These are phyloP conservation scores for Salpingus planirostris DNA, from an alignment of 2,888 invertebrate species.

Conservation along the genomic window DNA sequence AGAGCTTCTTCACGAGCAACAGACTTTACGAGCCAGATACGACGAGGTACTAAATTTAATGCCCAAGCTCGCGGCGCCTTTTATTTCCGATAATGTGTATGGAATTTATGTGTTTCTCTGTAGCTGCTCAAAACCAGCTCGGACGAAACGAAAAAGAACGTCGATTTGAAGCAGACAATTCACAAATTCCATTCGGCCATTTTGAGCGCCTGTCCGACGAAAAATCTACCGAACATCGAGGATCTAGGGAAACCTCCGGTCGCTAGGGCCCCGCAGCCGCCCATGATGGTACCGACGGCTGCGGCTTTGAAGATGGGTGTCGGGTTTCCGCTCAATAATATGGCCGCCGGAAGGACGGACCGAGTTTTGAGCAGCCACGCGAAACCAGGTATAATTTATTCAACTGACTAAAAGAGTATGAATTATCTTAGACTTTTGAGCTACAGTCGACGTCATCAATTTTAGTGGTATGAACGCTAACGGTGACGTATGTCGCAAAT, in stretches of 20 bases:
- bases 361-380: conserved; percentile 52
- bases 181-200: conserved; percentile 56
- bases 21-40: conserved; percentile 63
- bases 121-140: conserved; percentile 52
- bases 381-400: conserved; percentile 50
- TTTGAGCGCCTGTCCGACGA: conserved; percentile 51
- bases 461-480: too few species aligned
- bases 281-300: conserved; percentile 68
- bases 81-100: conserved; percentile 1
- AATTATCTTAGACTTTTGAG: too few species aligned
- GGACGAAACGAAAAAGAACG: conserved; percentile 53
- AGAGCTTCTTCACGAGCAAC: conserved; percentile 68
- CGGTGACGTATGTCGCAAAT: too few species aligned
- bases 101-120: conserved; percentile 9
- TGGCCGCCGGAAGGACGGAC: conserved; percentile 55
- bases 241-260: conserved; percentile 42
- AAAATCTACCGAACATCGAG: conserved; percentile 50
- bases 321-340: conserved; percentile 68
- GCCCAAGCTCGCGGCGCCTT: background rate
- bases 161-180: conserved; percentile 51
- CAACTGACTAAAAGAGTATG: too few species aligned
- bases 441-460: too few species aligned
- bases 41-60: conserved; percentile 52
- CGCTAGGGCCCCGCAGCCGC: conserved; percentile 20
- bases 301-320: conserved; percentile 82